Conservation (phyloP, 2,113 vertebrate species). For the Pristiophorus japonicus region DNA sequence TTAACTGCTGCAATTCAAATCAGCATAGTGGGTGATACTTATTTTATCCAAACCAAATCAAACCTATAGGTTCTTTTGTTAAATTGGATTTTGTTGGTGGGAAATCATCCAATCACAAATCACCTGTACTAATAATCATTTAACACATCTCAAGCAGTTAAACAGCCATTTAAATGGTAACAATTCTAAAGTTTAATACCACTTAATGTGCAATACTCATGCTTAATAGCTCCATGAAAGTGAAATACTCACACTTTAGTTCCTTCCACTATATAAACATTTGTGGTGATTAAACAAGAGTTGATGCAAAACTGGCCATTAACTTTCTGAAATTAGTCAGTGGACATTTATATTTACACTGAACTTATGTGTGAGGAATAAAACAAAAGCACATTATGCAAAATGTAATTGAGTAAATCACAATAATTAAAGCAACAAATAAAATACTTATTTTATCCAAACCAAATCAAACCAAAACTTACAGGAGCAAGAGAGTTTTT, state of each 20-base stretch:
- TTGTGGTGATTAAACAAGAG: not conserved
- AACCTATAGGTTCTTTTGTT: not conserved
- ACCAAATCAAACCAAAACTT: not conserved
- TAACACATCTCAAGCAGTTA: not conserved
- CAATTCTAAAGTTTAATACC: not conserved
- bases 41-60: no score
- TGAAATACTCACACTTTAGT: not conserved
- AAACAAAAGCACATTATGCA: not conserved
- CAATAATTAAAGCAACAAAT: not conserved
- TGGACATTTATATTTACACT: not conserved
- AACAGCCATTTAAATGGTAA: not conserved
- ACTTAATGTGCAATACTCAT: not conserved
- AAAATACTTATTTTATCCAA: not conserved
- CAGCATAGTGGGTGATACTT: not conserved
- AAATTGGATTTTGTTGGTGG: conserved; percentile 10
- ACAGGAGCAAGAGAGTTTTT: not conserved
- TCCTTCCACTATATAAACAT: not conserved
- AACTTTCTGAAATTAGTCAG: not conserved
- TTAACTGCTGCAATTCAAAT: not conserved
- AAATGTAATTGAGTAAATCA: not conserved
- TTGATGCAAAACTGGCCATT: not conserved
- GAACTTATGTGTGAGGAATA: not conserved
- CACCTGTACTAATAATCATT: not conserved
- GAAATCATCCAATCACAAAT: conserved; percentile 4
- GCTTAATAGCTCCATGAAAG: not conserved